These are phyloP conservation scores for Patiria pectinifera DNA, from an alignment of 53 echinoderm and acorn worm species.

Conservation along the genomic window DNA sequence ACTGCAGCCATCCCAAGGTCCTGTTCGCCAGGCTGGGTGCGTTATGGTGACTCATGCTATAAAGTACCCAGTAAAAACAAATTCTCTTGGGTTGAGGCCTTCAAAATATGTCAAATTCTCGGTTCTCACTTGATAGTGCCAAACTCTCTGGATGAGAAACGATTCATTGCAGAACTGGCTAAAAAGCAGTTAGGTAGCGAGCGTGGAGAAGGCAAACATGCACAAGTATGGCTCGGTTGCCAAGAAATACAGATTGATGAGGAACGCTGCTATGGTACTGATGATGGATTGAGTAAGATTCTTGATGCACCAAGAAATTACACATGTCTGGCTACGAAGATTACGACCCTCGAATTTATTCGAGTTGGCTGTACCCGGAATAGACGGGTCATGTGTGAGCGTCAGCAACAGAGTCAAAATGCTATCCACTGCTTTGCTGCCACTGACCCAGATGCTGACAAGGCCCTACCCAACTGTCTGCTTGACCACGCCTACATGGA, in stretches of 20 bases:
- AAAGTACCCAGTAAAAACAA: background rate
- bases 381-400: background rate
- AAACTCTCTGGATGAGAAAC: background rate
- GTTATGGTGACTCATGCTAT: background rate
- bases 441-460: background rate
- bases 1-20: background rate
- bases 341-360: background rate
- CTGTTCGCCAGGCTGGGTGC: background rate
- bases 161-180: background rate
- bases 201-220: background rate
- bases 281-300: too few relatives aligned
- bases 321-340: background rate
- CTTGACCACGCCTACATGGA: constrained; percentile 18
- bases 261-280: background rate
- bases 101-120: background rate
- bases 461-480: background rate
- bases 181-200: background rate
- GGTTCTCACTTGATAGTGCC: background rate
- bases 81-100: background rate
- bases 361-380: background rate
- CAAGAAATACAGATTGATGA: background rate
- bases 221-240: background rate
- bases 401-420: background rate
- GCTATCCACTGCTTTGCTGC: background rate
- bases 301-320: too few relatives aligned